phyloP scores from a whole-genome alignment of 2,888 invertebrate species.

The Hartigia nigra region DNA sequence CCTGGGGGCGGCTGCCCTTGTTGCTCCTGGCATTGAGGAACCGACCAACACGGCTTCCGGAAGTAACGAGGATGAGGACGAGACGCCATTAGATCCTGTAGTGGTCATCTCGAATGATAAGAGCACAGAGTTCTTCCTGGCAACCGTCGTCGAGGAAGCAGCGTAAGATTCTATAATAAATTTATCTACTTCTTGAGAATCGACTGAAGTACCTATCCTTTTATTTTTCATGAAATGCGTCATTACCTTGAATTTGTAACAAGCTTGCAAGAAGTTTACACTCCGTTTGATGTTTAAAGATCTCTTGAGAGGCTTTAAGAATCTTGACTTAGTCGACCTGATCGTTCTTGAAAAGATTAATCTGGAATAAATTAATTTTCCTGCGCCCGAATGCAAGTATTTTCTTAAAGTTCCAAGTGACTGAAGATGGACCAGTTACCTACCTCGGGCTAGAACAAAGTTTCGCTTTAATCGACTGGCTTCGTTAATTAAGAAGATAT shows the following conservation, averaged over 20 bases:
- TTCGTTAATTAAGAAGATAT: conserved; percentile 38
- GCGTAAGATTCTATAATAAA: conserved; percentile 72
- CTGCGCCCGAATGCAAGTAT: not conserved
- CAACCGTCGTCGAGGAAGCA: conserved; percentile 87
- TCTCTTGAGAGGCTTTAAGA: not conserved
- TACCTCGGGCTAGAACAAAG: conserved; percentile 24
- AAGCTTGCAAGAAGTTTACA: not conserved
- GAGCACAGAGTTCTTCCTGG: conserved; percentile 90
- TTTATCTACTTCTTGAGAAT: not conserved
- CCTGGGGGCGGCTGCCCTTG: conserved; percentile 71
- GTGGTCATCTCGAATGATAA: conserved; percentile 88
- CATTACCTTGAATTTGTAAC: not conserved
- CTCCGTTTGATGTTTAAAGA: not conserved
- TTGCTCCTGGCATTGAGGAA: conserved; percentile 77
- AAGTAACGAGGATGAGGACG: conserved; percentile 87
- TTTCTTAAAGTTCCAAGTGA: not conserved
- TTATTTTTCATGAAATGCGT: not conserved
- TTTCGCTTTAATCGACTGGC: conserved; percentile 38
- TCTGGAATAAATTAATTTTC: not conserved
- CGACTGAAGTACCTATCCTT: not conserved
- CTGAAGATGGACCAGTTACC: not conserved
- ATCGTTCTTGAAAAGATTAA: not conserved
- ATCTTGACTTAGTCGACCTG: not conserved
- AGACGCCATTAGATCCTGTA: conserved; percentile 63
- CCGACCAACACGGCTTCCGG: conserved; percentile 92